Base-by-base conservation (phyloP, 2,888 invertebrate genomes). In the Adelphocoris suturalis region DNA sequence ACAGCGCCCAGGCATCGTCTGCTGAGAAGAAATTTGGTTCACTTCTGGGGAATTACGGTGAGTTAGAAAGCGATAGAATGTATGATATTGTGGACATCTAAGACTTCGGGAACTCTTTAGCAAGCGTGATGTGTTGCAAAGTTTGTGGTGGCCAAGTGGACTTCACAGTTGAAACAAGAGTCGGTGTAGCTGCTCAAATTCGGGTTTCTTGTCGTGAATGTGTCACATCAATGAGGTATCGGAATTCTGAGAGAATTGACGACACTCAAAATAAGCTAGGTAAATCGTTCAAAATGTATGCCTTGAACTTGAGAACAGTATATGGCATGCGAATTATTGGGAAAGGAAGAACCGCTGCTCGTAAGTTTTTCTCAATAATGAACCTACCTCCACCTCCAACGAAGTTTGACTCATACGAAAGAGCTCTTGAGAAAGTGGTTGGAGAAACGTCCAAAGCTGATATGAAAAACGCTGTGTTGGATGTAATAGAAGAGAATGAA, bases 401-500 rank as follows among this genome's bases (percentile, higher is more conserved):
- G 61, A 52, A 52, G 2, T 61, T 61, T 19, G n/a, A 16, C 3
- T n/a, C 16, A 3, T 61, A 61, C 9, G 61, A 61, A 61, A 19
- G 9, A 61, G 19, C n/a, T 19, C 11, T 61, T 16, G n/a, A 19
- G 19, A 61, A 61, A 61, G 61, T 61, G 61, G 82, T 48, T 0
- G 23, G 52, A 27, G 23, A 82, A 23, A 2, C 23, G 1, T 16
- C 47, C 47, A 46, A 48, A 47, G 81, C 46, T 4, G 27, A 81
- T 5, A 82, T 82, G 82, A 82, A 82, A 27, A 9, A 52, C 12
- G 82, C 82, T 48, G 23, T 80, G 7, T 9, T 19, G 47, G 80
- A 80, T 5, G 75, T 14, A 2, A 14, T 80, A 27, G 37, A 14
- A 28, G 46, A 28, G 14, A 9, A 80, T 46, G 80, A 46, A 14